Base-by-base conservation (phyloP, 2,888 invertebrate genomes). In the Laspeyria flexula region DNA sequence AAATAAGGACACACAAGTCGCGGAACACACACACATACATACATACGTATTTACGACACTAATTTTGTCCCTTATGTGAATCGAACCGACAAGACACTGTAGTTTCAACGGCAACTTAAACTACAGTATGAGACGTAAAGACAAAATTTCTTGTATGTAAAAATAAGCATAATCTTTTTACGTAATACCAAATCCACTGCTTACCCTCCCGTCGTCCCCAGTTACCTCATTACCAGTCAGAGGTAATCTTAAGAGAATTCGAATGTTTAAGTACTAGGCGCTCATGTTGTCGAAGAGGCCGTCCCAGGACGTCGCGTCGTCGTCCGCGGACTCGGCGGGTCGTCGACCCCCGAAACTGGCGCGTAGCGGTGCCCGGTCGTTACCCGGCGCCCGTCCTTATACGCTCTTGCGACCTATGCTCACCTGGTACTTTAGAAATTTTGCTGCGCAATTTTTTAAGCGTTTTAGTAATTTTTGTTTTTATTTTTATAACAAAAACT, bases 361-460 rank as follows among this genome's bases (percentile, higher is more conserved):
- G 86, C 85, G 88, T 86, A 86, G 87, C 87, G 87, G 86, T 88
- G 87, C 86, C 89, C 88, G 91, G 90, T 90, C 90, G 86, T 90
- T 90, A 88, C 87, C 88, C 89, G 89, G 48, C 69, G 55, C 46
- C 69, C 65, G 69, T 90, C 90, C 89, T 90, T 88, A 85, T 79
- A 67, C 65, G 72, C 77, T 77, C 83, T 75, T 67, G 70, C 79
- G 90, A 90, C 89, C 90, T 88, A 88, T 90, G 83, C 59, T 67
- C 83, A 80, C 89, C 90, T 90, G 86, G 90, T 90, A 86, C 77
- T 73, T 72, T 62, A 9, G 55, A 61, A 60, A 62, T 69, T 61
- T 59, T 74, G 71, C 71, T 61, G 56, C 59, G 37, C 41, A 46
- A 41, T 63, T 64, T 75, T 60, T 68, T 55, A 52, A 44, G 51